Percentiles rank a stretch among this genome's conserved stretches.
phyloP scores from a whole-genome alignment of 2,888 invertebrate genomes.

The Drosophila glabriapex region DNA sequence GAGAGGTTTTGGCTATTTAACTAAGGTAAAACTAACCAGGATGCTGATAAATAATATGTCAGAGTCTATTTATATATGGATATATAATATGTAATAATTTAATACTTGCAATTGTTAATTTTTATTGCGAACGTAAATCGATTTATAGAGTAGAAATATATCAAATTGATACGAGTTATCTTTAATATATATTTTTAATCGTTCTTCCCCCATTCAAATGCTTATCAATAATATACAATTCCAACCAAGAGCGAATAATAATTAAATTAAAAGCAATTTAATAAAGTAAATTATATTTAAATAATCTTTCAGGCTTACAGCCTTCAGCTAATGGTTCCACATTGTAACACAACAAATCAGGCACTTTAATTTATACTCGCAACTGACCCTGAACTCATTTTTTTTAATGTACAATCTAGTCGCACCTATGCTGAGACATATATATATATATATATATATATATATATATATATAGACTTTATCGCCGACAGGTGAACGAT shows the following conservation, averaged over 20 bases:
- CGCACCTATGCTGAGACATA: neutral
- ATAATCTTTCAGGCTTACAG: conserved; percentile 13
- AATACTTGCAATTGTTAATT: too few relatives aligned
- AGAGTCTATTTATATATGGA: neutral
- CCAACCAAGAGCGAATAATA: neutral
- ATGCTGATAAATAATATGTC: neutral
- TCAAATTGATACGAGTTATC: neutral
- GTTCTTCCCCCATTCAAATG: neutral
- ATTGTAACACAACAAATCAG: conserved; percentile 14
- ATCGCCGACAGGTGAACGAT: conserved; percentile 38
- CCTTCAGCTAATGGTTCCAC: conserved; percentile 1
- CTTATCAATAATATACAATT: neutral
- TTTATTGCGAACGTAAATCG: too few relatives aligned
- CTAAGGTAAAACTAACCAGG: neutral
- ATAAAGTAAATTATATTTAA: conserved; percentile 10
- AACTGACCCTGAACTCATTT: conserved; percentile 53
- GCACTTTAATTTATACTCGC: conserved; percentile 1
- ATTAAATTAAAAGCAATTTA: neutral
- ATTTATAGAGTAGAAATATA: too few relatives aligned
- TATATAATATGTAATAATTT: neutral
- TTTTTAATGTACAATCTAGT: conserved; percentile 27
- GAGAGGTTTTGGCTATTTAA: neutral
- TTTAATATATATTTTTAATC: neutral
- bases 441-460: neutral
- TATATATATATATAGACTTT: conserved; percentile 15